Conservation (phyloP, 2,888 invertebrate genomes). For the Lathronympha strigana region DNA sequence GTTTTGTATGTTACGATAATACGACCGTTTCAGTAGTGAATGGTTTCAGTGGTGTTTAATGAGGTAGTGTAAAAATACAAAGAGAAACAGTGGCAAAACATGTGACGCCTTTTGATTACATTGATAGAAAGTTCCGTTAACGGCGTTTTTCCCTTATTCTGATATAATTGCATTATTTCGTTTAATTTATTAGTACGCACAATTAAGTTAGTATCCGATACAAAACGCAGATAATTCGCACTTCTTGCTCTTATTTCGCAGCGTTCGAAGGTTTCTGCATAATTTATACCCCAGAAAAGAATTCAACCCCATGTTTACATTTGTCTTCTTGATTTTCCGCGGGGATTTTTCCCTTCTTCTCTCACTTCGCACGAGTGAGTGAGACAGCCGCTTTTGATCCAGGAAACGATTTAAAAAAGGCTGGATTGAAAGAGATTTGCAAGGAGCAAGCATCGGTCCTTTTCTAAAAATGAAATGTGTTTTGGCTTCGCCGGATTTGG, state of each 20-base stretch:
- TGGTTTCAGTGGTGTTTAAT: too few relatives aligned
- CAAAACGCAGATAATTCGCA: background rate
- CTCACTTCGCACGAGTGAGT: conserved; percentile 46
- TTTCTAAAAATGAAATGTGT: conserved; percentile 38
- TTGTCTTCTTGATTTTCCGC: conserved; percentile 68
- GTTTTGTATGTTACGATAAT: too few relatives aligned
- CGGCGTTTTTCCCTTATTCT: too few relatives aligned
- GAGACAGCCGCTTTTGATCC: conserved; percentile 48
- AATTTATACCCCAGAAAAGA: conserved; percentile 70
- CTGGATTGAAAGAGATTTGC: conserved; percentile 40
- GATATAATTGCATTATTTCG: too few relatives aligned
- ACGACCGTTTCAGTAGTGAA: too few relatives aligned
- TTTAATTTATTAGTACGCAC: background rate
- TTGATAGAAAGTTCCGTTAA: too few relatives aligned
- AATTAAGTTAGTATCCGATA: conserved; percentile 8
- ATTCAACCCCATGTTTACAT: conserved; percentile 63
- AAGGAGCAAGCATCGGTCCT: conserved; percentile 29
- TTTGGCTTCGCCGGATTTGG: conserved; percentile 18
- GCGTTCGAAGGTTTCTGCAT: conserved; percentile 65
- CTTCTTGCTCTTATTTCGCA: conserved; percentile 42
- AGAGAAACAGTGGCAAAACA: too few relatives aligned
- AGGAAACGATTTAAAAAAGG: conserved; percentile 38
- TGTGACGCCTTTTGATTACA: too few relatives aligned
- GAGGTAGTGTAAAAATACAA: too few relatives aligned
- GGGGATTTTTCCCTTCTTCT: conserved; percentile 59